Evolutionary conservation across 1,140 invertebrate genomes (phyloP), one percentile per base, ranked within the genome.

Genomic region (Helicoverpa armigera): DNA sequence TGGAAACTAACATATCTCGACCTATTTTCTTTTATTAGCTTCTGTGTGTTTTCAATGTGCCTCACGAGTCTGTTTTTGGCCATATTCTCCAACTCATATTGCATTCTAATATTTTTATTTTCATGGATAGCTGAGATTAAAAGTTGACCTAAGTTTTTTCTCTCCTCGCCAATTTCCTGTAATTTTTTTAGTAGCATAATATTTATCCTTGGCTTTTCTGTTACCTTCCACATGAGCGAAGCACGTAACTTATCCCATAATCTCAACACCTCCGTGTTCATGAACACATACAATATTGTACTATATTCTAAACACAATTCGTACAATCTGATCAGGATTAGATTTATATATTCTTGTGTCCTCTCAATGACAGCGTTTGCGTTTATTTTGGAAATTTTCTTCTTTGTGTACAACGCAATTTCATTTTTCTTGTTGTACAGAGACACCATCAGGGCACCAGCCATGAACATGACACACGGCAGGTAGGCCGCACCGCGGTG

Each of bases 81-180:
- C 81, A 88, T 81, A 0, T 61, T 88, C 70, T 92, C 88, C 35
- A 90, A 84, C 61, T 91, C 86, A 87, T 86, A 90, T 70, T 84
- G 86, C 74, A 86, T 85, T 83, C 85, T 87, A 14, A 93, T 88
- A 77, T 89, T 91, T 87, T 91, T 92, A 75, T 91, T 93, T 84
- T 94, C 92, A 13, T 87, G 85, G 51, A 91, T 85, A 60, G 88
- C 87, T 31, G 87, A 84, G 18, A 90, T 82, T 18, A 93, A 53
- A 23, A 92, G 82, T 7, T 89, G 85, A 0, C 87, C 85, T 60
- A 94, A 81, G 51, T 88, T 90, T 65, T 87, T 93, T 56, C 86
- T 85, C 60, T 94, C 90, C 73, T 91, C 87, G 11, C 81, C 85
- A 0, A 91, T 69, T 61, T 92, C 90, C 86, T 83, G 88, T 74